Percentiles rank a stretch among this genome's conserved stretches.
Conservation (phyloP, 2,113 vertebrate genomes). For the Galemys pyrenaicus region DNA sequence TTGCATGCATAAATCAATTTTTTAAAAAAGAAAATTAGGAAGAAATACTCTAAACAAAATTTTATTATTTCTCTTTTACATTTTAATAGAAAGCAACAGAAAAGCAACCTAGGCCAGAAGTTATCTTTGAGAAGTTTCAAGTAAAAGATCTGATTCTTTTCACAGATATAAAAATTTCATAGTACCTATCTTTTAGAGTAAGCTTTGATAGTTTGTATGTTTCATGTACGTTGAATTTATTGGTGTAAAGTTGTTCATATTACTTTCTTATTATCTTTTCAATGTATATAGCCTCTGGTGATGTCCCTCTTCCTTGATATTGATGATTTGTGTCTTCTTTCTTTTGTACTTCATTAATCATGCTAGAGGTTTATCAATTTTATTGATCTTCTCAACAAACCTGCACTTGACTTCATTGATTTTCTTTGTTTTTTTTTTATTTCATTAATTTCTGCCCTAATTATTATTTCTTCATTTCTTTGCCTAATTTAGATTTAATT, state of each 20-base stretch:
- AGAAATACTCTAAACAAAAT: background rate
- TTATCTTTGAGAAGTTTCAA: background rate
- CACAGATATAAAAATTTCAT: background rate
- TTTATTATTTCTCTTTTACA: background rate
- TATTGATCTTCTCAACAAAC: background rate
- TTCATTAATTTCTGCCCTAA: too few relatives aligned
- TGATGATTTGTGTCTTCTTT: background rate
- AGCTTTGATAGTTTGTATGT: background rate
- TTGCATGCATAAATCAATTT: too few relatives aligned
- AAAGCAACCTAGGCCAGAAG: background rate
- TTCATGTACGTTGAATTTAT: background rate
- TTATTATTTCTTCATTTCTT: too few relatives aligned
- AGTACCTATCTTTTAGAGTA: background rate
- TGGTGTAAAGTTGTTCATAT: background rate
- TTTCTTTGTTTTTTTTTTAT: background rate
- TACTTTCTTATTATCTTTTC: background rate
- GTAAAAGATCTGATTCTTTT: background rate
- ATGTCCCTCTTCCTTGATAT: background rate
- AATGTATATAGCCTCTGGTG: background rate
- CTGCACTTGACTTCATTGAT: background rate
- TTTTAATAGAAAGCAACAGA: background rate
- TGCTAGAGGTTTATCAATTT: background rate
- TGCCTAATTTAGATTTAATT: too few relatives aligned
- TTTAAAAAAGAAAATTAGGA: too few relatives aligned
- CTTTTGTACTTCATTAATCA: background rate